Base-by-base conservation (phyloP, 2,113 vertebrate species). In the Xiphophorus couchianus region DNA sequence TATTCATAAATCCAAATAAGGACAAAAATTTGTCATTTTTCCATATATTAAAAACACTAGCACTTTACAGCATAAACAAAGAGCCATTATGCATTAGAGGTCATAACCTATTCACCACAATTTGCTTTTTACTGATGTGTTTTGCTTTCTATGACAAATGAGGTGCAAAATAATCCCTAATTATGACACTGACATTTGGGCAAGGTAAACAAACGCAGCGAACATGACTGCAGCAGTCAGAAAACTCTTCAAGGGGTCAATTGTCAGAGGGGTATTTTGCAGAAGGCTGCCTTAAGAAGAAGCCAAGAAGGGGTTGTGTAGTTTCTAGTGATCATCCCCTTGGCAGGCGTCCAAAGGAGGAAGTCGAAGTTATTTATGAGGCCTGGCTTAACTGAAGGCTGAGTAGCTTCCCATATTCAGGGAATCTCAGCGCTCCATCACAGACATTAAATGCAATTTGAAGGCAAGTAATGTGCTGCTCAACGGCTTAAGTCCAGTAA, bases 231-330 rank as follows among this genome's bases (percentile, higher is more conserved):
- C 25, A n/a, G 7, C 51, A 58, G 19, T n/a, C n/a, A 3, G 22
- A 33, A 73, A 93, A 91, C 88, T 91, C 86, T 88, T 87, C 80
- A 65, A 84, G 93, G 89, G 93, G 94, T 95, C 91, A 93, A 85
- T 86, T 91, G 93, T 86, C 79, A 77, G 89, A 94, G 89, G 88
- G 93, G 74, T 74, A 90, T 93, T 94, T 89, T 93, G 89, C 86
- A 83, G 78, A 74, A 39, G 88, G 85, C 84, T 77, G 83, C 82
- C 62, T 70, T 25, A 58, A 17, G 64, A 87, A 74, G 81, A 44
- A 73, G 67, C 60, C 15, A n/a, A 2, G 44, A 69, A 67, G 73
- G 75, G 51, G 75, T 76, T 4, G 42, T 73, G 77, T 3, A 69
- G 79, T 79, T 85, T 71, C 81, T 37, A 76, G 85, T 4, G 74